Evolutionary conservation across 2,797 vertebrate genomes (phyloP).

Genomic region (Tragopan temminckii): DNA sequence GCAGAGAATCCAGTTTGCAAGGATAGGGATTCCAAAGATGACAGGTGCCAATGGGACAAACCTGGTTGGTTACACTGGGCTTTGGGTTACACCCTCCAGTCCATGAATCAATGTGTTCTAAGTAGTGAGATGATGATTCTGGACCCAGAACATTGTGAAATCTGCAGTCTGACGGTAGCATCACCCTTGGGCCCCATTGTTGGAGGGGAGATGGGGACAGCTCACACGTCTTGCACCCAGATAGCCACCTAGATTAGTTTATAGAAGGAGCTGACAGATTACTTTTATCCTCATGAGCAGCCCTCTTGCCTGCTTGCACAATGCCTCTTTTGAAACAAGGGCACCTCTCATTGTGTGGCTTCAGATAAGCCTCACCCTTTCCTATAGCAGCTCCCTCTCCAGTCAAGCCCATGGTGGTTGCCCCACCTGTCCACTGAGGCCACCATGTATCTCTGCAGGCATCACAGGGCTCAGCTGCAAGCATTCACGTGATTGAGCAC

Average conservation of each 20-base stretch:
- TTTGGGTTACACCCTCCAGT: not conserved
- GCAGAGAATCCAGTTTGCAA: not conserved
- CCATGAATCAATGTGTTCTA: not conserved
- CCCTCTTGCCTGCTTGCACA: constrained; percentile 22
- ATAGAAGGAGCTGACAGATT: constrained; percentile 13
- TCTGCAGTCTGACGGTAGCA: accelerated
- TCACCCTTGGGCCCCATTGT: not conserved
- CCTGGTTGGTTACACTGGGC: not conserved
- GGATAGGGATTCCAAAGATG: not conserved
- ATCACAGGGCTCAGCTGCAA: not conserved
- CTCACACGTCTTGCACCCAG: not conserved
- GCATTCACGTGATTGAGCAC: not conserved
- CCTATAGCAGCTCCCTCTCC: not conserved
- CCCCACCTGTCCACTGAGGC: not conserved
- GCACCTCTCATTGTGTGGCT: constrained; percentile 34
- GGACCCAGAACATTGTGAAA: constrained; percentile 5
- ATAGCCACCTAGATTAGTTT: accelerated
- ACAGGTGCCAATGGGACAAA: not conserved
- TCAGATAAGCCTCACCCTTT: constrained; percentile 45
- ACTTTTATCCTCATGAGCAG: not conserved
- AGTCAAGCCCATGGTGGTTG: accelerated
- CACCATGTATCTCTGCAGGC: not conserved
- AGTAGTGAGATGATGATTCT: not conserved
- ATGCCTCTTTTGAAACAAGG: not conserved
- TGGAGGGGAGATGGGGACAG: accelerated